Conservation (phyloP, 2,888 invertebrate genomes). For the Nomada ferruginata region DNA sequence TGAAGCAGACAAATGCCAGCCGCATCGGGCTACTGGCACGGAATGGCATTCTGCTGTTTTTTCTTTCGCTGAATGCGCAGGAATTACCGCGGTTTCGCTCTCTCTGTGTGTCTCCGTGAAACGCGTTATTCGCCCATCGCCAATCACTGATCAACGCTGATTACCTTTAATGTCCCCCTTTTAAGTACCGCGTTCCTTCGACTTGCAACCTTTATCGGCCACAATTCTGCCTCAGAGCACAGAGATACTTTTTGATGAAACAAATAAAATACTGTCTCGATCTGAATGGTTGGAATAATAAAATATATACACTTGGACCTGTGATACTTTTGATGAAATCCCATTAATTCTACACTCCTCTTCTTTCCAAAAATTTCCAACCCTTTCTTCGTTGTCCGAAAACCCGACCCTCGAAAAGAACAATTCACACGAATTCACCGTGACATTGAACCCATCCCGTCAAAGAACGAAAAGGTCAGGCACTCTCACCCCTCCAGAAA, state of each 20-base stretch:
- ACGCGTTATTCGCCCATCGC: constrained; percentile 43
- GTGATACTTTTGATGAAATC: neutral
- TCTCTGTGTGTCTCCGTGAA: constrained; percentile 50
- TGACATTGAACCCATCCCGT: constrained; percentile 30
- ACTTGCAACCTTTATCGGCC: neutral
- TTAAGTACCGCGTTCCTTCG: neutral
- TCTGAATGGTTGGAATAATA: too few relatives aligned
- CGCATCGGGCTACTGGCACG: constrained; percentile 61
- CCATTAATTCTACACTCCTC: neutral
- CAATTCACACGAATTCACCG: neutral
- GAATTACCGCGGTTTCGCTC: constrained; percentile 60
- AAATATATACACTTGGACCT: too few relatives aligned
- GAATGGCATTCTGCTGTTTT: constrained; percentile 67
- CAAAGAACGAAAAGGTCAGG: too few relatives aligned
- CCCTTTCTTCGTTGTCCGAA: neutral
- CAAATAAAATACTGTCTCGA: too few relatives aligned
- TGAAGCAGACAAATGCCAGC: constrained; percentile 56
- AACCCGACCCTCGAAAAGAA: neutral
- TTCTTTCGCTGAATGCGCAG: constrained; percentile 63
- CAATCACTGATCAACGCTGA: constrained; percentile 66
- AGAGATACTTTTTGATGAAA: too few relatives aligned
- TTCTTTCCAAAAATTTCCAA: neutral
- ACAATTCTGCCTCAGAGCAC: too few relatives aligned
- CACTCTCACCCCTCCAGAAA: neutral
- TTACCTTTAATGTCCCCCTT: constrained; percentile 64